Evolutionary conservation across 1,140 invertebrate genomes (phyloP).

Genomic region (Cyphomyrmex costatus): DNA sequence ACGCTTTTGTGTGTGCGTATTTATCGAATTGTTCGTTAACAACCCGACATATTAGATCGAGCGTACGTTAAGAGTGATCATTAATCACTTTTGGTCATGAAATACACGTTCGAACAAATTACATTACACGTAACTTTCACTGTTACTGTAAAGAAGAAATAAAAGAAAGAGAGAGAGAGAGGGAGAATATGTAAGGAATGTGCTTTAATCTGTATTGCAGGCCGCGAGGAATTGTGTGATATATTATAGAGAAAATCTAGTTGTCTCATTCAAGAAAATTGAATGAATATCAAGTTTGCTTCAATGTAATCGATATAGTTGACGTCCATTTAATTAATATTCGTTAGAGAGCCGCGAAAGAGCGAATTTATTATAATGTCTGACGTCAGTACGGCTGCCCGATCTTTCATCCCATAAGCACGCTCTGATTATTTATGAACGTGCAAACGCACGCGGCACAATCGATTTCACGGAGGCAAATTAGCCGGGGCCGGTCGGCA

Average conservation of each 20-base stretch:
- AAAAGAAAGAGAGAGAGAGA: neutral
- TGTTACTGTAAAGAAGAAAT: neutral
- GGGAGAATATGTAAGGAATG: neutral
- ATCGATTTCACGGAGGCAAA: conserved; percentile 84
- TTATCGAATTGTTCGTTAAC: conserved; percentile 46
- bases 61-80: neutral
- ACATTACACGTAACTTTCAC: neutral
- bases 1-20: conserved; percentile 1
- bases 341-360: conserved; percentile 75
- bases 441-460: conserved; percentile 82
- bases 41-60: conserved; percentile 3
- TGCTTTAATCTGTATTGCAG: neutral
- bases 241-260: neutral
- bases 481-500: conserved; percentile 79
- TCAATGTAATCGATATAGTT: conserved; percentile 57
- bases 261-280: neutral
- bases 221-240: neutral
- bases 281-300: conserved; percentile 27
- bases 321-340: conserved; percentile 53
- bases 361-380: conserved; percentile 78
- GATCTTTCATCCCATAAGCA: conserved; percentile 81
- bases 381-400: conserved; percentile 65
- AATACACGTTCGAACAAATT: neutral
- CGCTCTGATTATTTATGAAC: conserved; percentile 83
- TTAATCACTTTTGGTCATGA: neutral